Evolutionary conservation across 2,797 vertebrate genomes (phyloP), one percentile per base, ranked within the genome.

Genomic region (Trachops cirrhosus): DNA sequence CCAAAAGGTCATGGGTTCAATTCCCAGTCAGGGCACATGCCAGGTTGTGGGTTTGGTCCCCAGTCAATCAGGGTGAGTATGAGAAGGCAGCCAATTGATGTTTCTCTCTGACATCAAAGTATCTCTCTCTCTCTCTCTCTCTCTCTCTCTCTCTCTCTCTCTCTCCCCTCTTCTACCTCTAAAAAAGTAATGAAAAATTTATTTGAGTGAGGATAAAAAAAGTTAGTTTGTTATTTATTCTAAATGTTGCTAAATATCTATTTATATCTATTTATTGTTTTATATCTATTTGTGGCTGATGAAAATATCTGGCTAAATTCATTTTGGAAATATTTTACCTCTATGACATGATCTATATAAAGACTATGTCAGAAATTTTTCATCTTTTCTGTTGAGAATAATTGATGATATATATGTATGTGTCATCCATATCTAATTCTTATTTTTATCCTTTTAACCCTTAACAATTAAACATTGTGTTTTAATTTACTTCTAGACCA

Each of bases 221-320:
- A 44, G 11, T 50, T 91, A 48, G 4, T 50, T 87, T 50, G 82
- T 75, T 92, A n/a, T 37, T 73, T 75, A 86, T 80, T 22, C 59
- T 59, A 83, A 91, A 83, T 88, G 80, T 83, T 71, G 15, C 22
- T 79, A 94, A 95, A 77, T 70, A 83, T n/a, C n/a, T n/a, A n/a
- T n/a, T n/a, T n/a, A n/a, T n/a, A n/a, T n/a, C n/a, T n/a, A n/a
- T n/a, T n/a, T n/a, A n/a, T n/a, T n/a, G n/a, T n/a, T n/a, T n/a
- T n/a, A n/a, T n/a, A n/a, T n/a, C n/a, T n/a, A n/a, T 57, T 48
- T 80, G 5, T 79, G 57, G 87, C 67, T 74, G 44, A 78, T 89
- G 54, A 80, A 84, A 96, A 79, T 54, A 85, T 84, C 92, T 94
- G 12, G 19, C 12, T 80, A 70, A 88, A 59, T 86, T 74, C n/a